phyloP scores from a whole-genome alignment of 2,797 vertebrate species.

The Amazona ochrocephala region DNA sequence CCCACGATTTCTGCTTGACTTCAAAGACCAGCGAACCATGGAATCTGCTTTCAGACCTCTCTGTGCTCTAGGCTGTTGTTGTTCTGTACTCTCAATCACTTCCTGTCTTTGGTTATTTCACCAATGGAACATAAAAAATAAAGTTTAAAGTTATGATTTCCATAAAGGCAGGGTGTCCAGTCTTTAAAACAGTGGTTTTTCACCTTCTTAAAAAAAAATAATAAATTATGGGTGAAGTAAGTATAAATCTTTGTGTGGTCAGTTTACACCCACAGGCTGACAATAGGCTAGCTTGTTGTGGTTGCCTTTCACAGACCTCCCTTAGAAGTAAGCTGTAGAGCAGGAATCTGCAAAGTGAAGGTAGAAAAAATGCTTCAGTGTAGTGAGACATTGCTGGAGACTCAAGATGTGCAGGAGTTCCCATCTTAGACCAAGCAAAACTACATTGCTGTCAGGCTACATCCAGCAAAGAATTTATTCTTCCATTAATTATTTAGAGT shows the following conservation, averaged over 20 bases:
- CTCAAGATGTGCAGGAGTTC: not conserved
- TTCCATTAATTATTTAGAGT: conserved; percentile 3
- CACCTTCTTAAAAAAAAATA: not conserved
- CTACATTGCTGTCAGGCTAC: not conserved
- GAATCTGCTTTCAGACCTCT: not conserved
- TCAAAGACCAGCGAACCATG: not conserved
- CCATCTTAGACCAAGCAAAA: not conserved
- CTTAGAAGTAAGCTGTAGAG: not conserved
- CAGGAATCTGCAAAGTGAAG: not conserved
- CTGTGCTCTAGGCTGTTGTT: not conserved
- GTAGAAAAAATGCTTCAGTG: not conserved
- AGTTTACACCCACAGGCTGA: not conserved
- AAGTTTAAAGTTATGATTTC: not conserved
- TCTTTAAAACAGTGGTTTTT: not conserved
- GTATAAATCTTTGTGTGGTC: not conserved
- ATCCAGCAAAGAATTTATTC: not conserved
- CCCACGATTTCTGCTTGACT: not conserved
- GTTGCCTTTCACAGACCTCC: not conserved
- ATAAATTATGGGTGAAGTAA: not conserved
- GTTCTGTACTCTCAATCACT: not conserved
- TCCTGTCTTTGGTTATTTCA: not conserved
- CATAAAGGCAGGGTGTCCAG: not conserved
- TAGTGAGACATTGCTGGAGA: not conserved
- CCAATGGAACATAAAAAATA: not conserved
- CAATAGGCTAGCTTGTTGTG: not conserved